Evolutionary conservation across 30 jellyfish, hydroid and myxozoan species (phyloP), one percentile per base, ranked within the genome.

Genomic region (Clytia hemisphaerica): DNA sequence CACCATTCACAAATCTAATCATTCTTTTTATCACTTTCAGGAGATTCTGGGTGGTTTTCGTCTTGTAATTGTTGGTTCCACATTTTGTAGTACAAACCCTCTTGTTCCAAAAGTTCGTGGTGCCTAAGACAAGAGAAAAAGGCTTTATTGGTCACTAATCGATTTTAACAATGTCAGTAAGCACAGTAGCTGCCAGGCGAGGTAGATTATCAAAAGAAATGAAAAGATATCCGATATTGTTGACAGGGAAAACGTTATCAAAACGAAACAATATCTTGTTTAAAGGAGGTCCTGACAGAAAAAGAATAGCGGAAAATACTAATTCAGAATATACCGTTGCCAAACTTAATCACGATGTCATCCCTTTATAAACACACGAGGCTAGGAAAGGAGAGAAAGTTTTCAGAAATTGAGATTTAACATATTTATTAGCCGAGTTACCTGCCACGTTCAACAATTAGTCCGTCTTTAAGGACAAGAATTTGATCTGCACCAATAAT

Each of bases 391-490:
- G n/a, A n/a, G n/a, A n/a, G n/a, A n/a, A n/a, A n/a, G n/a, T n/a
- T n/a, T n/a, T n/a, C n/a, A n/a, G n/a, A n/a, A n/a, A n/a, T n/a
- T n/a, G n/a, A n/a, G n/a, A n/a, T n/a, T n/a, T n/a, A n/a, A n/a
- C 66, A 51, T 42, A 42, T 42, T 42, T 10, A 42, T 42, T 42
- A 42, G 18, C n/a, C n/a, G n/a, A n/a, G 68, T 44, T 58, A 89
- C 98, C 95, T 80, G 77, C 99, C 99, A 34, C 94, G 63, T 45
- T 91, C 99, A 33, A 91, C 89, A 24, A 91, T 91, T 19, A 44
- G 65, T 34, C 99, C 99, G 66, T 91, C 99, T 44, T 91, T 76
- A 31, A 91, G 60, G 32, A 91, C 99, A 61, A 91, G 57, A 45
- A 91, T 91, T 63, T 82, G 95, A 48, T 91, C 95, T 27, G 99